phyloP scores from a whole-genome alignment of 2,113 vertebrate species.

The Oncorhynchus keta region DNA sequence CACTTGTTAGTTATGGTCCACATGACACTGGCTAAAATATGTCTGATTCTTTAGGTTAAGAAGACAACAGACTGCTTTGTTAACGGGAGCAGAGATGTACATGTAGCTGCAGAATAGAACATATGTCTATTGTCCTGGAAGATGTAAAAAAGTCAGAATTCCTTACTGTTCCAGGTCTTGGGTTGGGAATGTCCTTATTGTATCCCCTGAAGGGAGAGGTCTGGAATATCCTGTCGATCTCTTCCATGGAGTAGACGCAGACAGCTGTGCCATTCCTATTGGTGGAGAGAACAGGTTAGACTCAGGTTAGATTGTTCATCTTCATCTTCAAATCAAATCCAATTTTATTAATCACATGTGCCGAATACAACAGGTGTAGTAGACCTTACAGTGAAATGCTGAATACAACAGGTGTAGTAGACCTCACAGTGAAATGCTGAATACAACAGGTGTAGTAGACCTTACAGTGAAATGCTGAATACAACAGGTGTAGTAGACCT shows the following conservation, averaged over 20 bases:
- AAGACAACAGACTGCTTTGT: neutral
- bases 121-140: neutral
- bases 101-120: neutral
- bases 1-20: neutral
- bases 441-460: no score
- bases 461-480: no score
- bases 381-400: no score
- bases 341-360: no score
- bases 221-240: constrained; percentile 81
- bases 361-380: no score
- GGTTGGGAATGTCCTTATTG: constrained; percentile 58
- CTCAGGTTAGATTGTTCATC: no score
- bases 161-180: constrained; percentile 85
- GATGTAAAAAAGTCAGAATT: neutral
- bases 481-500: no score
- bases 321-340: no score
- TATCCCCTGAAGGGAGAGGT: constrained; percentile 83
- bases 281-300: neutral
- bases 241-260: constrained; percentile 82
- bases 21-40: neutral
- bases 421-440: no score
- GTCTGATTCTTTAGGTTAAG: neutral
- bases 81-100: neutral
- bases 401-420: no score
- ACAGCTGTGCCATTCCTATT: constrained; percentile 88